A percentile compares a stretch with the other conserved stretches of the same genome.
Evolutionary conservation across 2,888 invertebrate species (phyloP).

Genomic region (Chaitophorus viminalis): DNA sequence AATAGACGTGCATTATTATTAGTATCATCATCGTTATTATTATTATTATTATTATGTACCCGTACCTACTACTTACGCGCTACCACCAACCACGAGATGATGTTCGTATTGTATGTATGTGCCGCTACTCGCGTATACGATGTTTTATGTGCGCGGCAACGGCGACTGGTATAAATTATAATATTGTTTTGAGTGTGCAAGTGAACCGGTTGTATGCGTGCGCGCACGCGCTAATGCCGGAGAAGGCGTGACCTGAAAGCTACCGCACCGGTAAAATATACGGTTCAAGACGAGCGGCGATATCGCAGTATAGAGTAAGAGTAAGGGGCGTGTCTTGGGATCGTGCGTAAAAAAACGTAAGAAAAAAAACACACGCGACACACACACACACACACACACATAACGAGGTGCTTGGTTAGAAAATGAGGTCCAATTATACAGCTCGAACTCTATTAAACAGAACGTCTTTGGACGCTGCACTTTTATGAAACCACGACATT

Average conservation of each 20-base stretch:
- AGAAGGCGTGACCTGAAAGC: constrained; percentile 58
- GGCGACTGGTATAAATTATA: background rate
- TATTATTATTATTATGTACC: no score
- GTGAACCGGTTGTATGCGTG: constrained; percentile 51
- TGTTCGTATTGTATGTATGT: background rate
- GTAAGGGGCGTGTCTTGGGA: constrained; percentile 36
- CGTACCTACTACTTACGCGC: background rate
- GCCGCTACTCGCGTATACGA: no score
- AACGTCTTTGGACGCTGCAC: no score
- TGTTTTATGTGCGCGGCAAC: background rate
- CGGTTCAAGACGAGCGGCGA: background rate
- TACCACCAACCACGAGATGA: background rate
- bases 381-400: background rate
- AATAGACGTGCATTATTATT: background rate
- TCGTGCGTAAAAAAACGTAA: constrained; percentile 2
- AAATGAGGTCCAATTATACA: no score
- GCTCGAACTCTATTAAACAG: no score
- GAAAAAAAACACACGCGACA: background rate
- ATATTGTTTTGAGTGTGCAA: background rate
- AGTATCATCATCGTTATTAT: background rate
- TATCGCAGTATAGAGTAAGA: constrained; percentile 16
- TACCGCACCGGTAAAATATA: constrained; percentile 16
- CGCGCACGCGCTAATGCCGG: constrained; percentile 3
- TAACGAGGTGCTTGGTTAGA: background rate
- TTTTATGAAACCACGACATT: no score